These are phyloP conservation scores for Callimorpha dominula DNA, from an alignment of 2,888 invertebrate species.

Conservation along the genomic window DNA sequence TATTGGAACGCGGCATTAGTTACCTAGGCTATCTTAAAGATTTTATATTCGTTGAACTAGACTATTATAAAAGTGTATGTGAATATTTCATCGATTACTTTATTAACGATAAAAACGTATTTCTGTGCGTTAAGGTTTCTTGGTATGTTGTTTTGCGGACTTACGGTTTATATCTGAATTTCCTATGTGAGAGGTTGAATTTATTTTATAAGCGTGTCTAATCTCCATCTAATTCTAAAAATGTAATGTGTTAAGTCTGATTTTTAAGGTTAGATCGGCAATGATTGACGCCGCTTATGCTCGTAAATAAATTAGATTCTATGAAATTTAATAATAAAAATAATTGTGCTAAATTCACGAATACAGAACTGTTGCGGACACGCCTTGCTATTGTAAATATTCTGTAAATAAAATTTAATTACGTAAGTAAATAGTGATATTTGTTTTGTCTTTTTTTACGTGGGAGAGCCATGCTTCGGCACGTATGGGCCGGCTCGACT, in stretches of 20 bases:
- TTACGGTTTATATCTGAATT: conserved; percentile 37
- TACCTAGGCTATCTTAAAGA: conserved; percentile 55
- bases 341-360: conserved; percentile 71
- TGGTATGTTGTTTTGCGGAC: conserved; percentile 55
- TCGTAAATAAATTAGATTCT: conserved; percentile 60
- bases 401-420: conserved; percentile 77
- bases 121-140: conserved; percentile 60
- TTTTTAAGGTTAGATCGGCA: conserved; percentile 26
- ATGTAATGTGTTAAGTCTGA: conserved; percentile 39
- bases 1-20: conserved; percentile 19
- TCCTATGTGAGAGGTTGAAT: conserved; percentile 36
- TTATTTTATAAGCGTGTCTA: conserved; percentile 41
- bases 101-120: conserved; percentile 59
- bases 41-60: conserved; percentile 62
- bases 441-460: conserved; percentile 63
- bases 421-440: conserved; percentile 68
- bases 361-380: conserved; percentile 62
- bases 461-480: no score
- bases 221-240: conserved; percentile 31
- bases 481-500: no score
- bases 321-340: conserved; percentile 54
- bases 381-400: conserved; percentile 74
- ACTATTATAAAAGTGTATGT: conserved; percentile 63
- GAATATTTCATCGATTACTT: conserved; percentile 57
- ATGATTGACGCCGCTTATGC: conserved; percentile 39